phyloP scores from a whole-genome alignment of 2,888 invertebrate species.

The Drosophila monieri region DNA sequence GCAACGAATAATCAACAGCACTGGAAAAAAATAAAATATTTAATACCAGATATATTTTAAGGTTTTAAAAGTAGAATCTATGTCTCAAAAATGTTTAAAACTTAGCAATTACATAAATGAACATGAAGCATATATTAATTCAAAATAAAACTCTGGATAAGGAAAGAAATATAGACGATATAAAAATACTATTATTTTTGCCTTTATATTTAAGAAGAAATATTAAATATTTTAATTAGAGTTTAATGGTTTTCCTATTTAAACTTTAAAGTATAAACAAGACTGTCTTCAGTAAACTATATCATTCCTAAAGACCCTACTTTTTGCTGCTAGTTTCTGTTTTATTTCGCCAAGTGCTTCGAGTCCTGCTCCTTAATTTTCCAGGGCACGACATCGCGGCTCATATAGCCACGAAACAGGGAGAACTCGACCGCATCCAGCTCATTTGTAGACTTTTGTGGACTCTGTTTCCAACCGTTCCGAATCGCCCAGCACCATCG shows the following conservation, averaged over 20 bases:
- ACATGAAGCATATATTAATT: too few species aligned
- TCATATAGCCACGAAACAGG: slow-evolving; percentile 13
- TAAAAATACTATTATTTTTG: too few species aligned
- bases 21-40: slow-evolving; percentile 15
- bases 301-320: too few species aligned
- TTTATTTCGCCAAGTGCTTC: slow-evolving; percentile 46
- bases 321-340: neutral
- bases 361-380: slow-evolving; percentile 58
- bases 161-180: too few species aligned
- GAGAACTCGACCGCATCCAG: slow-evolving; percentile 41
- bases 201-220: too few species aligned
- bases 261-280: too few species aligned
- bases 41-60: too few species aligned
- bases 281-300: neutral
- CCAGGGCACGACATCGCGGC: slow-evolving; percentile 49
- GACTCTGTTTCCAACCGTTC: slow-evolving; percentile 59
- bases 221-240: too few species aligned
- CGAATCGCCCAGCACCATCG: slow-evolving; percentile 40
- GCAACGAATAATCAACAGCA: slow-evolving; percentile 3
- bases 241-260: too few species aligned
- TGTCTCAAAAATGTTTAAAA: neutral
- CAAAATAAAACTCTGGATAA: too few species aligned
- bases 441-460: slow-evolving; percentile 60
- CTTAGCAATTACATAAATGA: too few species aligned
- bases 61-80: too few species aligned